Conservation (phyloP, 92 coral and sea anemone genomes). For the Paragorgia papillata region DNA sequence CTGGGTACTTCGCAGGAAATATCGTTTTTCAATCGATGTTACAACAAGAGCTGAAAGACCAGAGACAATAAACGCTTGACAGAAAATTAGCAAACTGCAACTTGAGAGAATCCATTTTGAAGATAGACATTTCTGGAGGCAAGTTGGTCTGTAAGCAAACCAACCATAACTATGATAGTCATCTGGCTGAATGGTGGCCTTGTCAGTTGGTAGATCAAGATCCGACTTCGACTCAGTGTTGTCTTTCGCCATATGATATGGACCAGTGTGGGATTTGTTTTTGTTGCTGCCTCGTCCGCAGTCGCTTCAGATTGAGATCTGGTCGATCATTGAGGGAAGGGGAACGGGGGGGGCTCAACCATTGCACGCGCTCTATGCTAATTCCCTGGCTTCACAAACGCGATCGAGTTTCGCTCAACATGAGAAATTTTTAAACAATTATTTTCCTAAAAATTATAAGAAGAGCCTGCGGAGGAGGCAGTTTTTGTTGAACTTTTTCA, state of each 20-base stretch:
- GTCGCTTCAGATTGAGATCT: too few relatives aligned
- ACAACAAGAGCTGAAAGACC: constrained; percentile 85
- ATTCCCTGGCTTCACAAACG: too few relatives aligned
- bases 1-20: constrained; percentile 75
- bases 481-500: too few relatives aligned
- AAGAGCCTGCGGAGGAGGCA: too few relatives aligned
- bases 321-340: too few relatives aligned
- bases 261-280: too few relatives aligned
- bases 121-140: constrained; percentile 72
- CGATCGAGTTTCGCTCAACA: too few relatives aligned
- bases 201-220: neutral
- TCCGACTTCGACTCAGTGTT: neutral
- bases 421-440: too few relatives aligned
- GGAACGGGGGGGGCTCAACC: too few relatives aligned
- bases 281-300: too few relatives aligned
- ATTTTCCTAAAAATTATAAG: too few relatives aligned
- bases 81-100: constrained; percentile 79
- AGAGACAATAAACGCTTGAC: constrained; percentile 82
- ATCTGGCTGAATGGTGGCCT: neutral
- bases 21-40: constrained; percentile 85
- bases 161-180: constrained; percentile 57
- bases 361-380: too few relatives aligned
- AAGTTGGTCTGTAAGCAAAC: constrained; percentile 59
- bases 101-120: constrained; percentile 82
- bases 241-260: neutral